Conservation (phyloP, 2,888 invertebrate species). For the Diplazon laetatorius region DNA sequence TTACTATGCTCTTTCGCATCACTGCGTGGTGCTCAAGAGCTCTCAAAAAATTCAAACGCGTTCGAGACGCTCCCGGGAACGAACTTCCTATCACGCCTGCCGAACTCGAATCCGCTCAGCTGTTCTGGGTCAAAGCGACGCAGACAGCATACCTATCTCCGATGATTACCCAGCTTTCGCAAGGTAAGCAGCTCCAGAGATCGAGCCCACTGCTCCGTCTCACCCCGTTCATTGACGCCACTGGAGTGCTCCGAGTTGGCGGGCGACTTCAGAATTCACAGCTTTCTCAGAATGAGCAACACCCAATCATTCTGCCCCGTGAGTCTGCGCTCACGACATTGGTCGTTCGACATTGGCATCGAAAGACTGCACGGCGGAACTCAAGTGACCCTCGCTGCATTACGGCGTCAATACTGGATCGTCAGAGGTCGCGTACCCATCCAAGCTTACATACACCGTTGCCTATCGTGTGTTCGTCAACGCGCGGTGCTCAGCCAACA, state of each 20-base stretch:
- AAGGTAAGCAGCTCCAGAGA: background rate
- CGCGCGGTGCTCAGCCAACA: constrained; percentile 48
- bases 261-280: constrained; percentile 35
- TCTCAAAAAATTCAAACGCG: background rate
- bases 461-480: constrained; percentile 28
- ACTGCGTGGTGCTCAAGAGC: constrained; percentile 5
- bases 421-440: constrained; percentile 47
- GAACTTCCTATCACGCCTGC: background rate
- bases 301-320: constrained; percentile 47
- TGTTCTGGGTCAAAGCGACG: constrained; percentile 6
- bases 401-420: constrained; percentile 50
- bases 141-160: background rate
- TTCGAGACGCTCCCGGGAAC: too few relatives aligned
- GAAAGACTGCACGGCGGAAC: constrained; percentile 52
- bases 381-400: constrained; percentile 33
- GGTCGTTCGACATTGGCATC: constrained; percentile 39
- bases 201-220: constrained; percentile 27
- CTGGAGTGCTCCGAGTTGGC: constrained; percentile 47
- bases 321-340: constrained; percentile 28
- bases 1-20: background rate
- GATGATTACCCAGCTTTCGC: background rate
- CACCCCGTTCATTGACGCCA: constrained; percentile 34
- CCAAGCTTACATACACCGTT: constrained; percentile 38
- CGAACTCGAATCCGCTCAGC: background rate
- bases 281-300: constrained; percentile 31